Conservation (phyloP, 2,113 vertebrate genomes). For the Protobothrops flavoviridis region DNA sequence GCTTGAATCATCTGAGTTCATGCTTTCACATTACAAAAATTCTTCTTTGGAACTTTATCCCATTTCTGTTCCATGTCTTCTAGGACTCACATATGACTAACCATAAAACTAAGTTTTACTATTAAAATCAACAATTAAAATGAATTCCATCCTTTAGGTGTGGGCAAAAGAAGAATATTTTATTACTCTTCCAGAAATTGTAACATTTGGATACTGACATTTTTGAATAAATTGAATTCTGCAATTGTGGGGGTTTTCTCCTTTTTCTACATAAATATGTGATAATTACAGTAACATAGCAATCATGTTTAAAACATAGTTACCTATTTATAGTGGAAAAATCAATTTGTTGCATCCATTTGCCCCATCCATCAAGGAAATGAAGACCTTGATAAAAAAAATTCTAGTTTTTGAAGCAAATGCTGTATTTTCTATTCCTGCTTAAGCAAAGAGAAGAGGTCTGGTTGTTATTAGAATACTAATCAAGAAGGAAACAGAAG, state of each 20-base stretch:
- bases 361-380: neutral
- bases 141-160: neutral
- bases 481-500: slow-evolving; percentile 72
- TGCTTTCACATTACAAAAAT: neutral
- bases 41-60: neutral
- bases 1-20: neutral
- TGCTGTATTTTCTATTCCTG: slow-evolving; percentile 30
- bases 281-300: neutral
- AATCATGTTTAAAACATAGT: neutral
- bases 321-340: neutral
- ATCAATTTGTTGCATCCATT: slow-evolving; percentile 34
- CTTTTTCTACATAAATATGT: neutral
- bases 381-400: slow-evolving; percentile 53
- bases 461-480: slow-evolving; percentile 60
- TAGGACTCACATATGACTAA: neutral
- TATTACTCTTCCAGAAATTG: neutral
- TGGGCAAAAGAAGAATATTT: neutral
- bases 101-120: neutral
- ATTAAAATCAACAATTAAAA: neutral
- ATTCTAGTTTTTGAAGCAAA: slow-evolving; percentile 34
- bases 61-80: neutral
- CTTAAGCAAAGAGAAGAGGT: slow-evolving; percentile 48
- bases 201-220: neutral
- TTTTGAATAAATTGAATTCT: neutral
- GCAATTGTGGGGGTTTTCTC: neutral